Conservation (phyloP, 2,797 vertebrate species). For the Enteromius unitaeniatus region DNA sequence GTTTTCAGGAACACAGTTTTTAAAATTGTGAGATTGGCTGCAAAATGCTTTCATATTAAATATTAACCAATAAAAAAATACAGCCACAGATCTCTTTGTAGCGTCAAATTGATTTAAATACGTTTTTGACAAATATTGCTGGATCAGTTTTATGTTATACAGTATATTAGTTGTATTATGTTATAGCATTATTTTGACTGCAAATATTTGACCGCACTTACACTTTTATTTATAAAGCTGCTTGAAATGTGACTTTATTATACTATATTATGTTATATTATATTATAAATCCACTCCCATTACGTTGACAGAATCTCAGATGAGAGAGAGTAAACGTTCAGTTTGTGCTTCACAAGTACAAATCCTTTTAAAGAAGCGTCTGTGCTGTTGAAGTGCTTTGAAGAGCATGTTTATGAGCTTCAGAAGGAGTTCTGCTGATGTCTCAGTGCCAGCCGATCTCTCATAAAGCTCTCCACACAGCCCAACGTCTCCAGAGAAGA, state of each 20-base stretch:
- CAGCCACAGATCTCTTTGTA: too few relatives aligned
- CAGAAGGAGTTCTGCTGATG: slow-evolving; percentile 13
- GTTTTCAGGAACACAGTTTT: too few relatives aligned
- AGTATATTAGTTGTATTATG: background rate
- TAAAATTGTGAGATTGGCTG: too few relatives aligned
- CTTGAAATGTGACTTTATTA: background rate
- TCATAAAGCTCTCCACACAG: slow-evolving; percentile 31
- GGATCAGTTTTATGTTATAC: background rate
- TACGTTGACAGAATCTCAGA: background rate
- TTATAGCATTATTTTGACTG: background rate
- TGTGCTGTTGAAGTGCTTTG: background rate
- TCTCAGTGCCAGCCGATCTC: slow-evolving; percentile 35
- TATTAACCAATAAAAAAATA: too few relatives aligned
- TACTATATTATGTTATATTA: background rate
- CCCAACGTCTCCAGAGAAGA: slow-evolving; percentile 15
- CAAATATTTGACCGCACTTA: background rate
- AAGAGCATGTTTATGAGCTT: slow-evolving; percentile 33
- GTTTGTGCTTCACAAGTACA: background rate
- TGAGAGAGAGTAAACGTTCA: slow-evolving; percentile 17
- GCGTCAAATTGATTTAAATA: background rate
- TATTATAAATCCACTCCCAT: background rate
- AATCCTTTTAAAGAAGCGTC: background rate
- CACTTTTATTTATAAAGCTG: background rate
- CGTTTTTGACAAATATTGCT: background rate
- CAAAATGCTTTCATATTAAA: too few relatives aligned